phyloP scores from a whole-genome alignment of 2,113 vertebrate genomes.

The Rhinolophus sinicus region DNA sequence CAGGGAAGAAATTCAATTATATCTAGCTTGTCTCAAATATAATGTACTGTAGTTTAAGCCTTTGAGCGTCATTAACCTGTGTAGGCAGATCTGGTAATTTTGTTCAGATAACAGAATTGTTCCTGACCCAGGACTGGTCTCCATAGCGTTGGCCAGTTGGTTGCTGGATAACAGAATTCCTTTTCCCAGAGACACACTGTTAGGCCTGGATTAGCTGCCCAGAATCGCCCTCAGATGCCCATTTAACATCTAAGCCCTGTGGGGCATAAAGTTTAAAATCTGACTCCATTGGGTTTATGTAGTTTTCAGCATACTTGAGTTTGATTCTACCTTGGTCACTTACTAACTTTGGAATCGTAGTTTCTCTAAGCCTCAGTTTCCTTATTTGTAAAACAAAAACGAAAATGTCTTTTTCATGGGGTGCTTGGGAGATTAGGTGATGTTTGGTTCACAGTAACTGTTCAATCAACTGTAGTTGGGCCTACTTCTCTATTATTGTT shows the following conservation, averaged over 20 bases:
- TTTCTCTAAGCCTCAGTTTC: neutral
- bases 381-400: neutral
- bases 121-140: no score
- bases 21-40: neutral
- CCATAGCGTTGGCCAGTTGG: accelerated
- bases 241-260: no score
- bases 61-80: neutral
- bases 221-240: no score
- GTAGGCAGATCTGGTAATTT: neutral
- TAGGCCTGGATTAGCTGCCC: neutral
- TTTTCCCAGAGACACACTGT: neutral
- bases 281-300: neutral
- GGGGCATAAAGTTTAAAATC: neutral
- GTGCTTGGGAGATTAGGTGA: neutral
- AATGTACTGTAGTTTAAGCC: neutral
- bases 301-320: neutral
- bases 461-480: neutral
- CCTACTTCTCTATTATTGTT: neutral
- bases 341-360: neutral
- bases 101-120: neutral
- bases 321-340: neutral
- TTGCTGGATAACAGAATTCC: neutral
- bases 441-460: neutral
- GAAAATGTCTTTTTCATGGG: neutral
- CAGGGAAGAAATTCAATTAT: neutral